Conservation (phyloP, 2,797 vertebrate species). For the Silurus lanzhouensis region DNA sequence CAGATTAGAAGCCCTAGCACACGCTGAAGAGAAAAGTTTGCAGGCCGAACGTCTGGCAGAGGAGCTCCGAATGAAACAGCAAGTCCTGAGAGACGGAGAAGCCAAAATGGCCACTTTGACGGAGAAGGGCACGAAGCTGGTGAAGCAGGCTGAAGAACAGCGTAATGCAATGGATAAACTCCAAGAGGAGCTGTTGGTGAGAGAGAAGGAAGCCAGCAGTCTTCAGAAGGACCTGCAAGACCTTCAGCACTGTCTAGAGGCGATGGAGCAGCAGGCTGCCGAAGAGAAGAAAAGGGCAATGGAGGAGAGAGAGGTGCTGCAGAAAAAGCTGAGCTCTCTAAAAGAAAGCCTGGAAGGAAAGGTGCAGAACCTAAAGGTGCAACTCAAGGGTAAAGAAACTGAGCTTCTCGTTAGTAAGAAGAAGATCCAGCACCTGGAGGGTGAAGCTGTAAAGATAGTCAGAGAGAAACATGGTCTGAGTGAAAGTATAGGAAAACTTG, state of each 20-base stretch:
- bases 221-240: conserved; percentile 78
- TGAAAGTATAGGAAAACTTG: conserved; percentile 68
- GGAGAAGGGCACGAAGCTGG: conserved; percentile 71
- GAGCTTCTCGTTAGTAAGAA: conserved; percentile 72
- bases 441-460: conserved; percentile 71
- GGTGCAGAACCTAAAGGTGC: conserved; percentile 66
- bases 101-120: conserved; percentile 65
- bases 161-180: conserved; percentile 68
- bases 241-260: conserved; percentile 71
- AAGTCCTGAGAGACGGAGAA: conserved; percentile 69
- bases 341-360: conserved; percentile 71
- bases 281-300: conserved; percentile 60
- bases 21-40: conserved; percentile 67
- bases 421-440: conserved; percentile 74
- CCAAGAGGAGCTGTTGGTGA: conserved; percentile 69
- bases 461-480: conserved; percentile 74
- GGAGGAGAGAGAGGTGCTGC: conserved; percentile 62
- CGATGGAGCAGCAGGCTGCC: conserved; percentile 71
- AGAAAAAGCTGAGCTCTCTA: conserved; percentile 56
- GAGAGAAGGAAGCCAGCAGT: conserved; percentile 76
- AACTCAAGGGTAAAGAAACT: conserved; percentile 74
- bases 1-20: conserved; percentile 71
- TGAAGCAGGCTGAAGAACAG: conserved; percentile 67
- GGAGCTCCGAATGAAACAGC: conserved; percentile 77
- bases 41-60: conserved; percentile 73